Conservation (phyloP, 2,113 vertebrate genomes). For the Notarius lentiginosus region DNA sequence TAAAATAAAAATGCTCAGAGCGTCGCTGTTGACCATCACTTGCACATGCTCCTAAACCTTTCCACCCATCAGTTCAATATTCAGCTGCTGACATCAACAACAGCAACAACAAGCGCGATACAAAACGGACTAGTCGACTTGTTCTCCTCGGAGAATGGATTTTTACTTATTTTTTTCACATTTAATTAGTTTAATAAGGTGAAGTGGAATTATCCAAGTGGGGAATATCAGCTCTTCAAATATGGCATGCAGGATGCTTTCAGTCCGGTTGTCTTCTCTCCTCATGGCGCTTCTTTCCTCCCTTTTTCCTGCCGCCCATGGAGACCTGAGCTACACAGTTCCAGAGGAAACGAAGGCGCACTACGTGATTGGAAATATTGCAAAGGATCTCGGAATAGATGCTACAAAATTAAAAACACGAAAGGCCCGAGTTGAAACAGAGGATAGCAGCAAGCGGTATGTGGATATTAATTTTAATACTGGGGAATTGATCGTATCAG, state of each 20-base stretch:
- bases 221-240: not conserved
- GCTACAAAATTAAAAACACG: constrained; percentile 3
- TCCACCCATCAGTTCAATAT: not conserved
- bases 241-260: not conserved
- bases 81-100: not conserved
- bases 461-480: constrained; percentile 59
- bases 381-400: constrained; percentile 38
- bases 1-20: constrained; percentile 24
- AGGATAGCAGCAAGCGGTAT: constrained; percentile 54
- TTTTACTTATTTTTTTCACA: not conserved
- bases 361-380: constrained; percentile 30
- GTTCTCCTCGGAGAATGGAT: not conserved
- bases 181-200: too few relatives aligned
- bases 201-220: too few relatives aligned
- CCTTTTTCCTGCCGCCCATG: not conserved
- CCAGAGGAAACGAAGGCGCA: constrained; percentile 32
- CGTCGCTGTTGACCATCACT: constrained; percentile 33
- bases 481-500: constrained; percentile 65
- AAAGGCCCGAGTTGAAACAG: constrained; percentile 38
- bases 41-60: not conserved
- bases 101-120: not conserved
- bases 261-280: not conserved
- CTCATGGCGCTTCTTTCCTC: not conserved
- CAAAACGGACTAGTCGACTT: not conserved
- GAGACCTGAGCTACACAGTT: constrained; percentile 51